phyloP scores from a whole-genome alignment of 2,797 vertebrate genomes.

The Margarornis squamiger region DNA sequence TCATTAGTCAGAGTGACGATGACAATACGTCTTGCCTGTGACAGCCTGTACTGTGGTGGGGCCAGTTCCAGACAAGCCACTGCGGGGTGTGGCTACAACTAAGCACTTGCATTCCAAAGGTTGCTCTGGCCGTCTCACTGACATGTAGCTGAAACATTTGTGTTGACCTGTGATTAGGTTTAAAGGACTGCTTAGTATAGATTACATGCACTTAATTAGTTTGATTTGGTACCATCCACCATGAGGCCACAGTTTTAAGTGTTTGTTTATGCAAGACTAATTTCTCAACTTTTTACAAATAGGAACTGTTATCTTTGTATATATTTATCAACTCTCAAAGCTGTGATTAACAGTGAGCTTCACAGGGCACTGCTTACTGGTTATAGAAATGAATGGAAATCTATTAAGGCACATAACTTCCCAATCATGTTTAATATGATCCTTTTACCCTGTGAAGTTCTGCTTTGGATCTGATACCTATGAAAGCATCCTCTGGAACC shows the following conservation, averaged over 20 bases:
- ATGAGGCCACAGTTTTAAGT: not conserved
- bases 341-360: not conserved
- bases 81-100: not conserved
- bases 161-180: not conserved
- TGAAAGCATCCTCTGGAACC: not conserved
- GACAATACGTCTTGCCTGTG: rapidly evolving
- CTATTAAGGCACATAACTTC: not conserved
- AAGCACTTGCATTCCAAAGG: not conserved
- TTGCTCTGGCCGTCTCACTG: not conserved
- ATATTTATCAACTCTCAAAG: not conserved
- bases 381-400: not conserved
- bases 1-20: not conserved
- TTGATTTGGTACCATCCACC: rapidly evolving
- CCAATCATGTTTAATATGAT: not conserved
- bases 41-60: not conserved
- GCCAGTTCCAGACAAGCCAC: not conserved
- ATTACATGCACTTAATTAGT: rapidly evolving
- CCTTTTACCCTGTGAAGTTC: not conserved
- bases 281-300: not conserved
- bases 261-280: not conserved
- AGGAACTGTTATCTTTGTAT: not conserved
- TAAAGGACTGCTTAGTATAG: not conserved
- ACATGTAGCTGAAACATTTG: not conserved
- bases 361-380: not conserved
- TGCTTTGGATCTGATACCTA: not conserved